Evolutionary conservation across 2,113 vertebrate genomes (phyloP), one percentile per base, ranked within the genome.

Genomic region (Muntiacus reevesi): DNA sequence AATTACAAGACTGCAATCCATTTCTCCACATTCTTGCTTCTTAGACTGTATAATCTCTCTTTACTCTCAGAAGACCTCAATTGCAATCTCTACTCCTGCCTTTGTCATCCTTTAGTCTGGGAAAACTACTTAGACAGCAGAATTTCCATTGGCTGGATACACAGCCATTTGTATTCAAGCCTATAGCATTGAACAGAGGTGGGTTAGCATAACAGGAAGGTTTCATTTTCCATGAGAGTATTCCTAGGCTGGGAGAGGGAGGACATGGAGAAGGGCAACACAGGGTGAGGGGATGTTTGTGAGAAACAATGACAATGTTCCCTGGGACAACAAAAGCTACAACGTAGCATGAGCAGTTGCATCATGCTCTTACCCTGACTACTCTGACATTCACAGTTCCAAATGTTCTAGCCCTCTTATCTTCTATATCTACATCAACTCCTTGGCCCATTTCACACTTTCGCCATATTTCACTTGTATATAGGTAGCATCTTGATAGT

Each of bases 1-100:
- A 96, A 97, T 97, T 91, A 91, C 14, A 97, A 71, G 87, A 71
- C 71, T 54, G 57, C 3, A 36, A 82, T 91, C 93, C 89, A 87
- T 84, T 97, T 97, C 50, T 96, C 52, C 33, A 54, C 47, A 59
- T 23, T 87, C 36, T 86, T 88, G 45, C 45, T 93, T 96, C 95
- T 87, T 94, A 55, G 15, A 60, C 60, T 2, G 74, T 79, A 84
- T 86, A 79, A 74, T 84, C 55, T 95, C 89, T 47, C 40, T 92
- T 52, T 57, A 54, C 57, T 91, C 86, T 62, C 16, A 87, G 25
- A 50, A 95, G 55, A 88, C 59, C 28, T 50, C 79, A 86, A 64
- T 52, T 89, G 36, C 17, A 52, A 90, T 83, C 55, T 52, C 30
- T 57, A 43, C 5, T 62, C 43, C 15, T 14, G 7, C 28, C 30